Conservation (phyloP, 2,888 invertebrate genomes). For the Andrena praecox region DNA sequence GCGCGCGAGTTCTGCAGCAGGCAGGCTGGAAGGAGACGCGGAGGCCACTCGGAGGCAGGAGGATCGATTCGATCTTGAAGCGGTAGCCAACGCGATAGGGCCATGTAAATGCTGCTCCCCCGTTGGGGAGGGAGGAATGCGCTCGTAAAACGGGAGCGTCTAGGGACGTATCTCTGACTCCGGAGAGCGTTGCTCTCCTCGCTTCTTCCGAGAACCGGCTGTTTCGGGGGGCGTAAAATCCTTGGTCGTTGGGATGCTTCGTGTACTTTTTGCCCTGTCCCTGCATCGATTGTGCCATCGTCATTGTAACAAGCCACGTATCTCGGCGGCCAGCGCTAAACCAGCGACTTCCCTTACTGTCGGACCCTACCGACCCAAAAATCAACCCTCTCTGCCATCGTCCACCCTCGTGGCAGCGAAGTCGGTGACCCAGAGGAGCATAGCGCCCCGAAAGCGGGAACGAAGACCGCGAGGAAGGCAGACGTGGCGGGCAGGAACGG, state of each 20-base stretch:
- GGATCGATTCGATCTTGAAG: slow-evolving; percentile 36
- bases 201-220: slow-evolving; percentile 19
- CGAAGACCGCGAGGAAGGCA: slow-evolving; percentile 38
- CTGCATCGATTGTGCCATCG: not conserved
- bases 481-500: not conserved
- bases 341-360: not conserved
- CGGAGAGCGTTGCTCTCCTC: not conserved
- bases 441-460: slow-evolving; percentile 65
- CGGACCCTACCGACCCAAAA: not conserved
- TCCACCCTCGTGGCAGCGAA: too few relatives aligned
- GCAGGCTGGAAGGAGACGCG: not conserved
- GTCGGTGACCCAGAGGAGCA: not conserved
- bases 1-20: not conserved
- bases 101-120: slow-evolving; percentile 20
- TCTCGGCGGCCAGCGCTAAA: not conserved
- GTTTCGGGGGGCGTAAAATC: slow-evolving; percentile 16
- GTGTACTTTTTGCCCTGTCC: not conserved
- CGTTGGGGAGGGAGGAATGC: slow-evolving; percentile 8
- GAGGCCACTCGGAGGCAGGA: not conserved
- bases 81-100: slow-evolving; percentile 25
- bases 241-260: too few relatives aligned
- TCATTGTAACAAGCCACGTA: too few relatives aligned
- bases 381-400: not conserved
- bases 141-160: slow-evolving; percentile 49
- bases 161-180: slow-evolving; percentile 11